Conservation (phyloP, 2,797 vertebrate genomes). For the Rhyacichthys aspro region DNA sequence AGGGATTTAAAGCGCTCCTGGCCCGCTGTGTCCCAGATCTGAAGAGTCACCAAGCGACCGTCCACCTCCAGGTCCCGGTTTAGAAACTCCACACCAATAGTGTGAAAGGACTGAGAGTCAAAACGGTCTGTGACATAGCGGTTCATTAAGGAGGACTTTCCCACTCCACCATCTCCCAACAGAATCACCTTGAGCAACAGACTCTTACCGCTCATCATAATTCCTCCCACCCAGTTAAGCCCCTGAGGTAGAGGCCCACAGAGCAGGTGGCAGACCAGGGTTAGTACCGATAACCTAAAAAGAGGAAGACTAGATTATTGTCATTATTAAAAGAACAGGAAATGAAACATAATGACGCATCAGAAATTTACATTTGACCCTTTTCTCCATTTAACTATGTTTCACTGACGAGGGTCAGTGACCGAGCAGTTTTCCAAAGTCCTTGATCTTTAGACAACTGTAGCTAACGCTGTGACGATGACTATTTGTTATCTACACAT, state of each 20-base stretch:
- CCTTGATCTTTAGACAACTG: conserved; percentile 27
- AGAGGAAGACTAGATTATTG: conserved; percentile 9
- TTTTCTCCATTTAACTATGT: too few species aligned
- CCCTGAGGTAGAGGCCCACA: conserved; percentile 48
- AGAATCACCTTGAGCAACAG: conserved; percentile 96
- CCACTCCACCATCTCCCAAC: conserved; percentile 96
- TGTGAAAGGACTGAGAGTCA: conserved; percentile 97
- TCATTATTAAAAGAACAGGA: conserved; percentile 1
- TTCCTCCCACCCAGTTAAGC: conserved; percentile 53
- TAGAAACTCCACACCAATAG: conserved; percentile 97
- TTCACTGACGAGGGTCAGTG: conserved; percentile 39
- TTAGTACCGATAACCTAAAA: conserved; percentile 54
- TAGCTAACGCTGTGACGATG: conserved; percentile 14
- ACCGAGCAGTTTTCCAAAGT: conserved; percentile 43
- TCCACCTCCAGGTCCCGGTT: conserved; percentile 97
- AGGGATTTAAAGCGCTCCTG: conserved; percentile 98
- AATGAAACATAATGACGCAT: conserved; percentile 10
- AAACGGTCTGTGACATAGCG: conserved; percentile 98
- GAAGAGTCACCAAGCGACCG: conserved; percentile 93
- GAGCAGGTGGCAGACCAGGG: conserved; percentile 54
- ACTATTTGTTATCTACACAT: background rate
- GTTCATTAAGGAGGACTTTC: conserved; percentile 98
- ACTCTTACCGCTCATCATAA: conserved; percentile 93
- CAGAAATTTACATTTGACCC: too few species aligned
- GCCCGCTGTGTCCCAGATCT: conserved; percentile 98